These are phyloP conservation scores for Drosophila meridiana DNA, from an alignment of 2,888 invertebrate genomes.

Conservation along the genomic window DNA sequence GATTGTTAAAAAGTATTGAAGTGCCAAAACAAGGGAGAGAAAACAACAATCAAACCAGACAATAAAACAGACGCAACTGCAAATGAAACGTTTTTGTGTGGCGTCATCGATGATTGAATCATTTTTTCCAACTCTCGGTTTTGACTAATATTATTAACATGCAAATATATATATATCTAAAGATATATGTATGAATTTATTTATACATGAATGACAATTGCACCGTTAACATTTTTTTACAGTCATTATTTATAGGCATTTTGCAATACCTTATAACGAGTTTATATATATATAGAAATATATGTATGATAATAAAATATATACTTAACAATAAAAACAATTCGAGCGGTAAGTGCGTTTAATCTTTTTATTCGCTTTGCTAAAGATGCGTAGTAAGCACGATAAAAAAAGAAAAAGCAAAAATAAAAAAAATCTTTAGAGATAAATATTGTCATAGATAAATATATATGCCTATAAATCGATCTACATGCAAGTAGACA, in stretches of 20 bases:
- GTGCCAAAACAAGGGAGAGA: constrained; percentile 31
- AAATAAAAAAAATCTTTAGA: background rate
- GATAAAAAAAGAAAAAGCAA: constrained; percentile 11
- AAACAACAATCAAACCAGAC: constrained; percentile 44
- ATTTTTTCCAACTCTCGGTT: constrained; percentile 23
- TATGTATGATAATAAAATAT: background rate
- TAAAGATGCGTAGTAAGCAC: constrained; percentile 38
- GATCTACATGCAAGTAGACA: constrained; percentile 13
- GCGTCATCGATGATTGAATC: constrained; percentile 75
- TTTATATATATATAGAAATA: background rate
- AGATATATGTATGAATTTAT: background rate
- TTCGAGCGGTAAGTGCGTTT: constrained; percentile 59
- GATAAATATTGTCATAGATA: constrained; percentile 13
- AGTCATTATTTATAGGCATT: constrained; percentile 42
- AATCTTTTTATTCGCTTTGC: constrained; percentile 46
- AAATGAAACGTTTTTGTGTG: constrained; percentile 45
- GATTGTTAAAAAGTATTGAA: constrained; percentile 42
- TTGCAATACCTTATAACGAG: constrained; percentile 30
- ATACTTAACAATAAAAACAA: constrained; percentile 10
- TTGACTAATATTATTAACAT: constrained; percentile 20
- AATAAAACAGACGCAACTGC: constrained; percentile 26
- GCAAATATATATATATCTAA: constrained; percentile 11
- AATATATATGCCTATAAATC: constrained; percentile 3
- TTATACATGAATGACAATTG: constrained; percentile 1
- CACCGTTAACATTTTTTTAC: constrained; percentile 32